These are phyloP conservation scores for Troides helena DNA, from an alignment of 2,888 invertebrate genomes.

Conservation along the genomic window DNA sequence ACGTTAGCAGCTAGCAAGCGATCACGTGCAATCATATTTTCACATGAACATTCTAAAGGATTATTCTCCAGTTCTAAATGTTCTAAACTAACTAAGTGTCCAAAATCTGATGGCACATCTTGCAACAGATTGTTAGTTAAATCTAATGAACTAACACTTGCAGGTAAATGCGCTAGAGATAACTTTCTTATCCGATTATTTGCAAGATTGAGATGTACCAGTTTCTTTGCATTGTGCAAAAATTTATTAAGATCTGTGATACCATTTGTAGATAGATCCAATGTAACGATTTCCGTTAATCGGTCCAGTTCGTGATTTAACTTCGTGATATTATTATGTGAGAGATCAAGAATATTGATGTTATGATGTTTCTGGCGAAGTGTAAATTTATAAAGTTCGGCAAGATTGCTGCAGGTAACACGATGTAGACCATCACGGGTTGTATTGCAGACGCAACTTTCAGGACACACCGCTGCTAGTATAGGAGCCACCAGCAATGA, in stretches of 20 bases:
- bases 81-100: constrained; percentile 77
- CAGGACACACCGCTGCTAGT: constrained; percentile 71
- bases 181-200: constrained; percentile 81
- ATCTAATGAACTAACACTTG: constrained; percentile 81
- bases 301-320: constrained; percentile 79
- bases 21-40: constrained; percentile 83
- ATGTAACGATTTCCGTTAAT: constrained; percentile 80
- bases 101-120: constrained; percentile 81
- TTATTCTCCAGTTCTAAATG: constrained; percentile 84
- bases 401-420: constrained; percentile 83
- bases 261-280: constrained; percentile 83
- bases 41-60: constrained; percentile 85
- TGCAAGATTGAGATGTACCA: constrained; percentile 80
- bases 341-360: constrained; percentile 81
- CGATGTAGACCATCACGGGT: constrained; percentile 86
- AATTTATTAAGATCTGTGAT: constrained; percentile 80
- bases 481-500: constrained; percentile 55
- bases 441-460: constrained; percentile 78
- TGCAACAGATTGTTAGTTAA: constrained; percentile 82
- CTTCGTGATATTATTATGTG: constrained; percentile 81
- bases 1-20: constrained; percentile 77
- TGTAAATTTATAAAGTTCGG: constrained; percentile 86
- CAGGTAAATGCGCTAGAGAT: constrained; percentile 77
- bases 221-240: constrained; percentile 78
- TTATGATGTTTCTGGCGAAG: constrained; percentile 74